Percentiles rank a stretch among this genome's conserved stretches.
Evolutionary conservation across 1,140 invertebrate species (phyloP).

Genomic region (Zeugodacus cucurbitae): DNA sequence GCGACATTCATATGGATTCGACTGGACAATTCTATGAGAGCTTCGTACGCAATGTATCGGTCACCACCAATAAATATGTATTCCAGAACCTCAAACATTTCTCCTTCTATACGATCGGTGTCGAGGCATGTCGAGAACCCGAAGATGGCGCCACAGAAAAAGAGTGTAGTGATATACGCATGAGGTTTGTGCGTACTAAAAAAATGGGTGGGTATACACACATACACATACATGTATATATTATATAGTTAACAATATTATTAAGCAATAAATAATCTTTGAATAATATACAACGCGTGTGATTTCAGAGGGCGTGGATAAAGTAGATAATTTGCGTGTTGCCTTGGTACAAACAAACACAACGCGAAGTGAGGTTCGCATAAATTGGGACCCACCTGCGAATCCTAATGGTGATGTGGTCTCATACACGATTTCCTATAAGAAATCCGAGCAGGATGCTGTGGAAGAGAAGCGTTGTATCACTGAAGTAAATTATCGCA

Average conservation of each 20-base stretch:
- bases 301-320: slow-evolving; percentile 50
- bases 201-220: slow-evolving; percentile 50
- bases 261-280: not conserved
- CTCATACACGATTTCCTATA: slow-evolving; percentile 82
- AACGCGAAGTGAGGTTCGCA: slow-evolving; percentile 68
- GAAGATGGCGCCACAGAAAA: slow-evolving; percentile 46
- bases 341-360: slow-evolving; percentile 51
- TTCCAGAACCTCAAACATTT: slow-evolving; percentile 78
- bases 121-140: slow-evolving; percentile 77
- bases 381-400: slow-evolving; percentile 82
- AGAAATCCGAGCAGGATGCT: slow-evolving; percentile 68
- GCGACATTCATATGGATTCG: slow-evolving; percentile 47
- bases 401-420: slow-evolving; percentile 88
- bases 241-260: no score
- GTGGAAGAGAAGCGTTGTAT: slow-evolving; percentile 67
- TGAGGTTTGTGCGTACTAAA: slow-evolving; percentile 48
- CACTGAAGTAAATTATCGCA: slow-evolving; percentile 55
- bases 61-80: slow-evolving; percentile 65
- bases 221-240: no score
- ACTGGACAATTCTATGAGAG: slow-evolving; percentile 46
- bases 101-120: slow-evolving; percentile 75
- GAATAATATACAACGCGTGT: no score
- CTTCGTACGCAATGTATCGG: slow-evolving; percentile 45
- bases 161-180: slow-evolving; percentile 48
- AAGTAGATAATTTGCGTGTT: slow-evolving; percentile 40